Evolutionary conservation across 2,113 vertebrate species (phyloP).

Genomic region (Poecile atricapillus): DNA sequence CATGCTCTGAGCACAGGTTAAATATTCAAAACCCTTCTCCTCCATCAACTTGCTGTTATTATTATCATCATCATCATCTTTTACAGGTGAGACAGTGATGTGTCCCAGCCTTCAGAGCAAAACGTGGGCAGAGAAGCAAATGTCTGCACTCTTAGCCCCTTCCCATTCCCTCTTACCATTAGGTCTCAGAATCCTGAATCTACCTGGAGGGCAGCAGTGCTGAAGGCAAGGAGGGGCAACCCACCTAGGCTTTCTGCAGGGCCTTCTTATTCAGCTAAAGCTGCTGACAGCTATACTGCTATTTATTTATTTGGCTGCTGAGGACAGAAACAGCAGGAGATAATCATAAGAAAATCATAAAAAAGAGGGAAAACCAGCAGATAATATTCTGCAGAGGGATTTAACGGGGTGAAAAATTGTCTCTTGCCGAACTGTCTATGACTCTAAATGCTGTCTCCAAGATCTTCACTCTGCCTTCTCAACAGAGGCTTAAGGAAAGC

Average conservation of each 20-base stretch:
- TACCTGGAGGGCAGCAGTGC: background rate
- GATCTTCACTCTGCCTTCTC: constrained; percentile 63
- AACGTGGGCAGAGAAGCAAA: background rate
- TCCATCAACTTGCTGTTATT: background rate
- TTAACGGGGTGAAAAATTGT: constrained; percentile 59
- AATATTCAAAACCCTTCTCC: background rate
- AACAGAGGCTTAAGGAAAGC: constrained; percentile 60
- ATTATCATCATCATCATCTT: background rate
- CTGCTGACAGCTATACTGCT: constrained; percentile 35
- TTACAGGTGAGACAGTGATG: background rate
- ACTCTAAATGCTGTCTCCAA: constrained; percentile 61
- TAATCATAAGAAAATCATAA: constrained; percentile 68
- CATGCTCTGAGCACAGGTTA: background rate
- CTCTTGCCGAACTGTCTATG: constrained; percentile 46
- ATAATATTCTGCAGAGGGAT: constrained; percentile 61
- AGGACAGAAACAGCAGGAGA: constrained; percentile 63
- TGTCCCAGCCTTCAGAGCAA: background rate
- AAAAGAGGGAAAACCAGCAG: constrained; percentile 55
- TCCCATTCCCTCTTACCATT: background rate
- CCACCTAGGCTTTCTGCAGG: background rate
- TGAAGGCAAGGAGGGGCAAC: background rate
- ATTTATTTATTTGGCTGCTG: constrained; percentile 64
- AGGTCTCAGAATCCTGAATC: background rate
- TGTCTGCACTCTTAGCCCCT: background rate
- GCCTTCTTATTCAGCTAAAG: constrained; percentile 2